phyloP scores from a whole-genome alignment of 1,140 invertebrate genomes.

The Meloidogyne exigua region DNA sequence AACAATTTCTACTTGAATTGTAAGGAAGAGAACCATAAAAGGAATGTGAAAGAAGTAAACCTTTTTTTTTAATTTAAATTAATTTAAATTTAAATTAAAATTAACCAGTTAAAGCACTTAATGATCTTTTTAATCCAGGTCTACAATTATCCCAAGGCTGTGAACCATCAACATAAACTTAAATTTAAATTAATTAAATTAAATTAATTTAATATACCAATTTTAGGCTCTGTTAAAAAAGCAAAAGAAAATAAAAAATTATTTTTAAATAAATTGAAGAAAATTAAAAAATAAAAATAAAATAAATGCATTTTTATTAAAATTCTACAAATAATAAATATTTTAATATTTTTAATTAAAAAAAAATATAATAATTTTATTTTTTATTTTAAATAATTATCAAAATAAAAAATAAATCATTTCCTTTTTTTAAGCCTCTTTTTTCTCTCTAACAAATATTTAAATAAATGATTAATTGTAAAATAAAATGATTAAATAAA shows the following conservation, averaged over 20 bases:
- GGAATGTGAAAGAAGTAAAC: constrained; percentile 29
- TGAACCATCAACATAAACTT: constrained; percentile 35
- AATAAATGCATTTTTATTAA: not conserved
- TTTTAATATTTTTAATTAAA: not conserved
- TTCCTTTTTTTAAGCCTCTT: no score
- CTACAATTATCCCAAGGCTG: constrained; percentile 31
- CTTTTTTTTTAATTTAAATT: constrained; percentile 8
- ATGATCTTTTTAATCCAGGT: constrained; percentile 33
- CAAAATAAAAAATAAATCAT: no score
- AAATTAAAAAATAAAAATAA: not conserved
- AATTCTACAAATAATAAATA: not conserved
- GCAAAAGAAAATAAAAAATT: not conserved
- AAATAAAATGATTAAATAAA: no score
- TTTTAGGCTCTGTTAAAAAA: constrained; percentile 15
- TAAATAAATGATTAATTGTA: no score
- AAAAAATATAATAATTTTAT: no score
- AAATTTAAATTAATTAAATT: not conserved
- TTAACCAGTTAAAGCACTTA: constrained; percentile 27
- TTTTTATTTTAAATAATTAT: no score
- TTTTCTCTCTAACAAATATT: no score
- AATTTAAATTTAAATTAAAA: not conserved
- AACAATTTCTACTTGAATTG: constrained; percentile 31
- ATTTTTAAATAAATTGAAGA: constrained; percentile 1
- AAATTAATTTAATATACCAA: constrained; percentile 3
- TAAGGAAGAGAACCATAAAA: constrained; percentile 31